These are phyloP conservation scores for Colletes gigas DNA, from an alignment of 1,140 invertebrate species.

Conservation along the genomic window DNA sequence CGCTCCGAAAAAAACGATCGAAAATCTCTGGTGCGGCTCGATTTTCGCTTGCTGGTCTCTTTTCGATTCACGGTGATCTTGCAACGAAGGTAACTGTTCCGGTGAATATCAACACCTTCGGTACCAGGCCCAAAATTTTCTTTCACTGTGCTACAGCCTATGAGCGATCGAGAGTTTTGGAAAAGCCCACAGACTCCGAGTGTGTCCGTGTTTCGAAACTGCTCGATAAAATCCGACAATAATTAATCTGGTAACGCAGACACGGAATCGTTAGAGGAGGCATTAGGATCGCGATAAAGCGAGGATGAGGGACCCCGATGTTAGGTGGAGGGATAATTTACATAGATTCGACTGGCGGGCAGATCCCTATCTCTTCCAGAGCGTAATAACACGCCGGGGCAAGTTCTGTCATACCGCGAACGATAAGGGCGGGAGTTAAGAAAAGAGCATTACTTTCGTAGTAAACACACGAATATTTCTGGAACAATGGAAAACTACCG, in stretches of 20 bases:
- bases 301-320: neutral
- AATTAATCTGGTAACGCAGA: too few species aligned
- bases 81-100: too few species aligned
- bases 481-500: conserved; percentile 44
- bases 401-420: conserved; percentile 40
- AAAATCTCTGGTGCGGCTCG: too few species aligned
- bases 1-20: neutral
- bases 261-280: neutral
- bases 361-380: conserved; percentile 20
- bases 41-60: too few species aligned
- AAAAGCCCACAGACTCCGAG: too few species aligned
- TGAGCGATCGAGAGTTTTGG: too few species aligned
- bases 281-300: conserved; percentile 1
- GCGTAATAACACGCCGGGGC: conserved; percentile 16
- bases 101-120: too few species aligned
- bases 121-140: too few species aligned
- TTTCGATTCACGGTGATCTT: too few species aligned
- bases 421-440: conserved; percentile 40
- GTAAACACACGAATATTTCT: conserved; percentile 60
- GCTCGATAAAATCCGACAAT: neutral
- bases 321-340: conserved; percentile 21
- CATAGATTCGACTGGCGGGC: conserved; percentile 27
- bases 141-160: too few species aligned
- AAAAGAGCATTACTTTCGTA: conserved; percentile 49
- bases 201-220: neutral